Conservation (phyloP, 1,140 invertebrate species). For the Tetranychus cinnabarinus region DNA sequence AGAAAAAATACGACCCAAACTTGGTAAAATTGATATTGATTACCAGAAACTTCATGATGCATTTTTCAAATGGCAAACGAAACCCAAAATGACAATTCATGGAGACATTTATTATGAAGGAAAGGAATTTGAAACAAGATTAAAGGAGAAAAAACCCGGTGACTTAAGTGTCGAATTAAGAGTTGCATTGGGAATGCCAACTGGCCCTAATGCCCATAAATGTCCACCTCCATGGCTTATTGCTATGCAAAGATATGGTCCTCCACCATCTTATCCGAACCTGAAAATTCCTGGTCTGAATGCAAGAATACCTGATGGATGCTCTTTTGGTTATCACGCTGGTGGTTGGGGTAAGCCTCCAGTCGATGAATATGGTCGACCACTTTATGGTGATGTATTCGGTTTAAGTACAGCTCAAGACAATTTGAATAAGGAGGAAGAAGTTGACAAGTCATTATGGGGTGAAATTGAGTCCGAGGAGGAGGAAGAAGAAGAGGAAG, state of each 20-base stretch:
- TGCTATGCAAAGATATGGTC: constrained; percentile 97
- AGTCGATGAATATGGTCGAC: constrained; percentile 90
- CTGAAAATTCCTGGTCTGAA: constrained; percentile 84
- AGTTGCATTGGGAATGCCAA: constrained; percentile 92
- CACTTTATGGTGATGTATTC: constrained; percentile 96
- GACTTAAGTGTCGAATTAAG: constrained; percentile 84
- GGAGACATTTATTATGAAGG: constrained; percentile 99
- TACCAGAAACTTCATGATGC: constrained; percentile 99
- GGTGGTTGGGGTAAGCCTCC: constrained; percentile 99
- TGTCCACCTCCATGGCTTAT: constrained; percentile 31
- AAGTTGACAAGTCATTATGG: constrained; percentile 78
- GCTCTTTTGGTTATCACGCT: constrained; percentile 95
- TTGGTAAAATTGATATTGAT: constrained; percentile 99
- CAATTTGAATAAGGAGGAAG: constrained; percentile 27
- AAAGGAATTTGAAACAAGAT: constrained; percentile 95
- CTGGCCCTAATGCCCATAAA: constrained; percentile 42
- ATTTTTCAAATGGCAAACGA: constrained; percentile 99
- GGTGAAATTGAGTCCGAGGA: constrained; percentile 88
- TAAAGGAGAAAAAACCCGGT: constrained; percentile 96
- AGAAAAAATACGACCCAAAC: constrained; percentile 81
- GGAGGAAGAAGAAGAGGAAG: constrained; percentile 58
- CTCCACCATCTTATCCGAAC: constrained; percentile 96
- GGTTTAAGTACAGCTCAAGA: constrained; percentile 26
- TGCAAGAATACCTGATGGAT: constrained; percentile 77
- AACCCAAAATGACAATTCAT: constrained; percentile 94